Evolutionary conservation across 2,888 invertebrate genomes (phyloP).

Genomic region (Allolobophora icterica): DNA sequence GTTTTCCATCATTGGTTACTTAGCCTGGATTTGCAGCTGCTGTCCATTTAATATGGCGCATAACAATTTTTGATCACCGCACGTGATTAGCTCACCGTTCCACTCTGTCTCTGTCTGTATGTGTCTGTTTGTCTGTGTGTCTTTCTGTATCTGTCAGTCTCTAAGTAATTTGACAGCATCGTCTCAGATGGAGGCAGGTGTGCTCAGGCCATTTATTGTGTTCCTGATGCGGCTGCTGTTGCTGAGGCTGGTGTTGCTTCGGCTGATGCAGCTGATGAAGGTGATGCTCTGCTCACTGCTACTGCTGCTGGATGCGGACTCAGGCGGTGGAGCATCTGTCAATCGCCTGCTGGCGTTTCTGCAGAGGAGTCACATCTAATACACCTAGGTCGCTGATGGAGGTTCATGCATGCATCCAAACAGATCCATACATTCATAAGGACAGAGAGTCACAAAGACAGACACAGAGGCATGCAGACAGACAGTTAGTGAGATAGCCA

Average conservation of each 20-base stretch:
- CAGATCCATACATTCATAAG: background rate
- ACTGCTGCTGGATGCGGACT: background rate
- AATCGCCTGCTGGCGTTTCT: background rate
- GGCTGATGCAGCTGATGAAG: background rate
- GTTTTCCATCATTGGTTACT: background rate
- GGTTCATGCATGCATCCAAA: background rate
- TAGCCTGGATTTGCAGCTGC: background rate
- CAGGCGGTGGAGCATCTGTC: background rate
- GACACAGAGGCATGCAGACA: background rate
- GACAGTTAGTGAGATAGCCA: background rate
- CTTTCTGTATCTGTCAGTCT: background rate
- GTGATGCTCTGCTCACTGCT: background rate
- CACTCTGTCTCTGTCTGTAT: background rate
- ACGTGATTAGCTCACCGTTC: background rate
- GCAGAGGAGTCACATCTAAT: background rate
- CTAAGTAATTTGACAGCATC: background rate
- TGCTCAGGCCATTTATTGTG: background rate
- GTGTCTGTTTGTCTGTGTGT: background rate
- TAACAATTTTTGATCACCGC: background rate
- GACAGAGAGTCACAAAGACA: background rate
- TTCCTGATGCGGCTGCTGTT: background rate
- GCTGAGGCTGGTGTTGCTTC: background rate
- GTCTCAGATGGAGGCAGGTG: background rate
- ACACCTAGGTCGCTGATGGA: background rate
- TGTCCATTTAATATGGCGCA: too few species aligned